A percentile compares a stretch with the other conserved stretches of the same genome.
phyloP scores from a whole-genome alignment of 2,113 vertebrate species.

The Thunnus maccoyii region DNA sequence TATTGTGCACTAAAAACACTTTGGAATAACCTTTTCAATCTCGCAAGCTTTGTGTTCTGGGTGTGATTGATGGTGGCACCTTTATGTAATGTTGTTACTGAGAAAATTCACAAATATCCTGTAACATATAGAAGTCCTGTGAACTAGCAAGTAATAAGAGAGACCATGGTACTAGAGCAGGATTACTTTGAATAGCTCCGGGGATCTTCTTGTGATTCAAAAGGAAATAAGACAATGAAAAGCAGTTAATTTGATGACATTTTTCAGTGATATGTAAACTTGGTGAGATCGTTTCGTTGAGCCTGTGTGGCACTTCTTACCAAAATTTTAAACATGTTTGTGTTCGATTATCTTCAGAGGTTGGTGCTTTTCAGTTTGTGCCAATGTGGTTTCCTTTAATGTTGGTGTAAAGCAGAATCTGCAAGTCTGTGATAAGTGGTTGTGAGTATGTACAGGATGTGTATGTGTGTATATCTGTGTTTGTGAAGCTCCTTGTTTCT shows the following conservation, averaged over 20 bases:
- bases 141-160: background rate
- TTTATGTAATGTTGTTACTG: too few species aligned
- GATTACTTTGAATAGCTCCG: too few species aligned
- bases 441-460: background rate
- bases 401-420: conserved; percentile 11
- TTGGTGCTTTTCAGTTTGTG: conserved; percentile 17
- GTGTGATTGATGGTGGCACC: too few species aligned
- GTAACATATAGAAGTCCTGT: conserved; percentile 4
- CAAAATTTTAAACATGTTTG: conserved; percentile 5
- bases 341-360: conserved; percentile 5
- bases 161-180: too few species aligned
- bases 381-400: conserved; percentile 22
- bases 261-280: background rate
- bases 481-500: conserved; percentile 11
- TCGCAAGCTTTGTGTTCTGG: too few species aligned
- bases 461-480: background rate
- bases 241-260: background rate
- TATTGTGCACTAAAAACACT: too few species aligned
- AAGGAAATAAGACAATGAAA: background rate
- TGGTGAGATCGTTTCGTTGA: background rate
- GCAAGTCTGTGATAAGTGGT: conserved; percentile 1
- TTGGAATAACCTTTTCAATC: too few species aligned
- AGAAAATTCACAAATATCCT: background rate
- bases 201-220: background rate
- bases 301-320: background rate